Evolutionary conservation across 2,113 vertebrate genomes (phyloP).

Genomic region (Etheostoma spectabile): DNA sequence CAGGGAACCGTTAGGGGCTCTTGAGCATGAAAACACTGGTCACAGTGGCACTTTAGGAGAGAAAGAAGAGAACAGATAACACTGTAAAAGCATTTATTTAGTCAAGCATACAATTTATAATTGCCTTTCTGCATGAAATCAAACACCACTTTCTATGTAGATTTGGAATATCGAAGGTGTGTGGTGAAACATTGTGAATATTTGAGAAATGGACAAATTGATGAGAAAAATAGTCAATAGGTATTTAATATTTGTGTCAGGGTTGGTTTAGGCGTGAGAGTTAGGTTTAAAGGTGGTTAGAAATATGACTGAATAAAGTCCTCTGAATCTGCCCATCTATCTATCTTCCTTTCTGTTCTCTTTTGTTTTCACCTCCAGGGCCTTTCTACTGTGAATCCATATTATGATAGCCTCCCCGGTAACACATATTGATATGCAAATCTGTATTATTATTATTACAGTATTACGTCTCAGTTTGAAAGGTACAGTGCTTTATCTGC

Average conservation of each 20-base stretch:
- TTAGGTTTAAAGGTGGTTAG: background rate
- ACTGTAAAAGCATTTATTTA: constrained; percentile 2
- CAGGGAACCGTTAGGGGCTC: background rate
- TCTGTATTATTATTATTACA: background rate
- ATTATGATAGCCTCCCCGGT: background rate
- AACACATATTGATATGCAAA: background rate
- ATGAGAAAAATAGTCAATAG: background rate
- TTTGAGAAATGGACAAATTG: background rate
- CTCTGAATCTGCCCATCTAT: background rate
- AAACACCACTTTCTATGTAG: background rate
- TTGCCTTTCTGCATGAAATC: background rate
- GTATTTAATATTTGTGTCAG: background rate
- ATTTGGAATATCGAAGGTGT: background rate
- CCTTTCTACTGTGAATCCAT: background rate
- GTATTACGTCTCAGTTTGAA: background rate
- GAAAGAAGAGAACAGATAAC: background rate
- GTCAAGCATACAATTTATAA: background rate
- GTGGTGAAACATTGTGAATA: background rate
- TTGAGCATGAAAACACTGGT: background rate
- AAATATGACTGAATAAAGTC: background rate
- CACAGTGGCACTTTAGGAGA: background rate
- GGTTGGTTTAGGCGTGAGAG: background rate
- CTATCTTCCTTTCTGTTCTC: background rate
- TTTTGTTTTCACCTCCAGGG: background rate
- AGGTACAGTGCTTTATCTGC: background rate